Evolutionary conservation across 1,140 invertebrate species (phyloP), one percentile per base, ranked within the genome.

Genomic region (Drosophila tani): DNA sequence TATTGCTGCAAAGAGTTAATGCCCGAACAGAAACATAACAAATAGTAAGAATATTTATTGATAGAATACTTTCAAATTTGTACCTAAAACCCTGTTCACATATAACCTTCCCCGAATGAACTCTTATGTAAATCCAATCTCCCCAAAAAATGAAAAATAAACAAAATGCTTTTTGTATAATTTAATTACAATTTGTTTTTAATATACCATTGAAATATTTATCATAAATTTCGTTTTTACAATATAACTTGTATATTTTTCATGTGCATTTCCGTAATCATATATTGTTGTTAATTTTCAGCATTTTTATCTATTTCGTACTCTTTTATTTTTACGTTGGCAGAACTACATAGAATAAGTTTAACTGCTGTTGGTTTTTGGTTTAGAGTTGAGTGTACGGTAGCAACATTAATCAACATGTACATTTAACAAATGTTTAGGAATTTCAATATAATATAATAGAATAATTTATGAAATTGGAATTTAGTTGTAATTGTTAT

Each of bases 361-460:
- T 64, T 62, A 88, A 75, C 73, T 67, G 41, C 66, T 82, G 51
- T 56, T 46, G 50, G 35, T 45, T 60, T 84, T 45, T 35, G 40
- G 45, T 87, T 77, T 64, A 62, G 60, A 58, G 45, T 78, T 71
- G 68, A 67, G 41, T 69, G 40, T 40, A 63, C 53, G 58, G 51
- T 68, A 87, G 77, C 81, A 87, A 87, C 84, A 87, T 80, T 88
- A 70, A 76, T 70, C 51, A 81, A 81, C 79, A 69, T 59, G 49
- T 64, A 75, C 47, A 50, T 57, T 79, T 70, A 82, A 87, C 84
- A 88, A 83, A 88, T 87, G 58, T 88, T 81, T 71, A 78, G 69
- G 81, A 87, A 88, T 84, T 87, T 78, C 73, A 78, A 83, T 83
- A 87, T 63, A 87, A 69, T 67, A 29, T 65, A 81, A 53, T 75